These are phyloP conservation scores for Acipenser ruthenus DNA, from an alignment of 2,797 vertebrate species.

Conservation along the genomic window DNA sequence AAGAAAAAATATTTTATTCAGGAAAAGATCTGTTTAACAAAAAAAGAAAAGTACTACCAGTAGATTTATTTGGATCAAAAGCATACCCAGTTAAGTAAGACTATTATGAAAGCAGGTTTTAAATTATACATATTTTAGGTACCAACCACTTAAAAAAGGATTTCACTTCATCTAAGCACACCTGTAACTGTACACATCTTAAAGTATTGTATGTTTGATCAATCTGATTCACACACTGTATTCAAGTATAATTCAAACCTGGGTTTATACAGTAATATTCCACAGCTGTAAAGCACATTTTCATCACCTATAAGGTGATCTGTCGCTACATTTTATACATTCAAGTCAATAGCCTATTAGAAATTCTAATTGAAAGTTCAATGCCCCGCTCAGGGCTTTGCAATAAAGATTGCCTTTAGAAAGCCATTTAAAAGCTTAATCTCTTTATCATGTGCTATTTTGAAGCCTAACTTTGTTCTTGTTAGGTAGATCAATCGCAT, in stretches of 20 bases:
- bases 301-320: slow-evolving; percentile 71
- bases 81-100: slow-evolving; percentile 31
- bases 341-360: slow-evolving; percentile 93
- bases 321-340: slow-evolving; percentile 85
- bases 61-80: slow-evolving; percentile 40
- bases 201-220: slow-evolving; percentile 20
- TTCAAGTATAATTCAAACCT: slow-evolving; percentile 28
- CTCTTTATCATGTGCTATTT: slow-evolving; percentile 96
- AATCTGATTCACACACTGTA: slow-evolving; percentile 6
- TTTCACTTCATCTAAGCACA: slow-evolving; percentile 31
- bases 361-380: slow-evolving; percentile 97
- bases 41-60: slow-evolving; percentile 25
- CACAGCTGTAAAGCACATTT: slow-evolving; percentile 58
- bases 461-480: slow-evolving; percentile 94
- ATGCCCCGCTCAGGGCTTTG: slow-evolving; percentile 74
- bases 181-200: slow-evolving; percentile 15
- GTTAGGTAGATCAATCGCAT: slow-evolving; percentile 93
- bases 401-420: slow-evolving; percentile 85
- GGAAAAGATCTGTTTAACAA: slow-evolving; percentile 30
- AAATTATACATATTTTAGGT: slow-evolving; percentile 32
- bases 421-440: slow-evolving; percentile 92
- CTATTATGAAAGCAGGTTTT: slow-evolving; percentile 38
- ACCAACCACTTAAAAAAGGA: slow-evolving; percentile 36
- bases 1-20: slow-evolving; percentile 23
- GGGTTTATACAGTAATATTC: slow-evolving; percentile 63